Evolutionary conservation across 92 coral and sea anemone species (phyloP).

Genomic region (Scolanthus callimorphus): DNA sequence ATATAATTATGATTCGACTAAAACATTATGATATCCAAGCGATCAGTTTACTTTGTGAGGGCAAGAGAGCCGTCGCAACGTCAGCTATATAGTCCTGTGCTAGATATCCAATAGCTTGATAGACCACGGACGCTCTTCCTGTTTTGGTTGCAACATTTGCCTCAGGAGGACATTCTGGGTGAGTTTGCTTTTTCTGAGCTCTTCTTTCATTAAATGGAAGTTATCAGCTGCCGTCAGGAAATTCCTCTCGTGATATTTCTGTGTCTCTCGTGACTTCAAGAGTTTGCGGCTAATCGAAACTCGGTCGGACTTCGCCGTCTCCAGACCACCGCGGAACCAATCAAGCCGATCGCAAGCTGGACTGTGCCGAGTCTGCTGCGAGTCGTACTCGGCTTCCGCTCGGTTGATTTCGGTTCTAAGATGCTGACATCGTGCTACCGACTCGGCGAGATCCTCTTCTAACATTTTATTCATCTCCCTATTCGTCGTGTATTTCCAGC

Average conservation of each 20-base stretch:
- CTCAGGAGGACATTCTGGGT: constrained; percentile 26
- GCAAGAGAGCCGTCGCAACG: no score
- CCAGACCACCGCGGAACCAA: constrained; percentile 21
- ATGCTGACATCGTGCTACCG: constrained; percentile 34
- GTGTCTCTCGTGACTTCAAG: constrained; percentile 25
- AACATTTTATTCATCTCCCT: constrained; percentile 36
- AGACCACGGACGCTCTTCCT: constrained; percentile 7
- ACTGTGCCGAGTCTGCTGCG: not conserved
- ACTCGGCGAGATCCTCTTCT: constrained; percentile 29
- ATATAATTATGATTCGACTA: no score
- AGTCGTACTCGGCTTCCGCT: constrained; percentile 16
- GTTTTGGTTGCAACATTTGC: constrained; percentile 39
- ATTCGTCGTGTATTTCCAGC: constrained; percentile 12
- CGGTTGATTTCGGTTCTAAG: constrained; percentile 50
- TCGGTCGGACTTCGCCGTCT: constrained; percentile 30
- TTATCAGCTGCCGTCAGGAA: constrained; percentile 19
- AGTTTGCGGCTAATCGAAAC: constrained; percentile 24
- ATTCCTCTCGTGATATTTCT: constrained; percentile 10
- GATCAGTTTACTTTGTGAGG: no score
- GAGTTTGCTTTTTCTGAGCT: constrained; percentile 11
- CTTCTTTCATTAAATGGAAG: constrained; percentile 25
- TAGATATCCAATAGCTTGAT: no score
- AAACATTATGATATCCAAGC: no score
- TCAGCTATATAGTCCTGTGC: no score
- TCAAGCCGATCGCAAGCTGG: constrained; percentile 15